Evolutionary conservation across 2,797 vertebrate genomes (phyloP), one percentile per base, ranked within the genome.

Genomic region (Huso huso): DNA sequence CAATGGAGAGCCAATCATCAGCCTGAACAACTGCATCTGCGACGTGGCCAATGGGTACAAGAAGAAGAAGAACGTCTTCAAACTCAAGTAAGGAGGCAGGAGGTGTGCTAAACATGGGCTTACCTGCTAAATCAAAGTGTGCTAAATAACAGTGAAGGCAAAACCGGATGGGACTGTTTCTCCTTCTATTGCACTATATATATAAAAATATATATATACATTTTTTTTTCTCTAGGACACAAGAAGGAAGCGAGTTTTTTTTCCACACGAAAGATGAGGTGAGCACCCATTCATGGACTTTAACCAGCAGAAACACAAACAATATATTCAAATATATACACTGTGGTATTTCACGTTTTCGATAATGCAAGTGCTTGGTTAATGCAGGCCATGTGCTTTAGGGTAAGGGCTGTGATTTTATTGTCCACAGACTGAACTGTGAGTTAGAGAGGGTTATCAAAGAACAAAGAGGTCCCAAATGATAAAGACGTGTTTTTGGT

Each of bases 1-100:
- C 60, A 90, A 88, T 5, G 94, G 90, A 0, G 95, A 98, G 78
- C 89, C 93, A 0, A 82, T 91, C 66, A 88, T 97, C 72, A 95
- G 71, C 84, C 86, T 98, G 63, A 90, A 89, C 74, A 83, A 82
- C 72, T 91, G 93, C 82, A 75, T 87, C 79, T 88, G 91, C 15
- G 93, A 95, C 69, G 87, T 97, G 84, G 95, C 94, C 81, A 95
- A 76, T 8, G 93, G 93, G 75, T 97, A 97, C 87, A 97, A 96
- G 86, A 98, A 98, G 86, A 97, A 96, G 89, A 98, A 98, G 79
- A 93, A 95, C 6, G 95, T 98, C 78, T 97, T 98, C 83, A 98
- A 94, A 8, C 92, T 98, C 76, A 95, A 93, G 95, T 98, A 75
- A 83, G 84, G 58, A 8, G 18, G 50, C 9, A 37, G 37, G 37